phyloP scores from a whole-genome alignment of 2,797 vertebrate species.

The Acanthopagrus latus region DNA sequence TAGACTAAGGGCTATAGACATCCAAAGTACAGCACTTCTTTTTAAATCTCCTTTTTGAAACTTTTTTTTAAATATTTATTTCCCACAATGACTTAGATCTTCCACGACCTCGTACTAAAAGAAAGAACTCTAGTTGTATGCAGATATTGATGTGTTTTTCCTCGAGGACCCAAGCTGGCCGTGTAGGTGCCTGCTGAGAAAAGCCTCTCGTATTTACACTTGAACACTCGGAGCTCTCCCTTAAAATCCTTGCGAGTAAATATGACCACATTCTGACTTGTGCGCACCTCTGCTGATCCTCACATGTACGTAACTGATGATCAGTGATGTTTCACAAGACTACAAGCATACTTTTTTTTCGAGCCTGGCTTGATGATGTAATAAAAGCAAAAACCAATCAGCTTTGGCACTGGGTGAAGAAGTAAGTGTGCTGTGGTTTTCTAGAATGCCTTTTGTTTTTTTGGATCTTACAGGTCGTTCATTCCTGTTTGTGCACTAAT shows the following conservation, averaged over 20 bases:
- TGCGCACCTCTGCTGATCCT: constrained; percentile 4
- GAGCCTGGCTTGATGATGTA: constrained; percentile 16
- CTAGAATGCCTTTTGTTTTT: constrained; percentile 41
- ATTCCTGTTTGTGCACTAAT: constrained; percentile 34
- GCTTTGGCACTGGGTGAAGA: constrained; percentile 79
- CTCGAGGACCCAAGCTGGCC: constrained; percentile 54
- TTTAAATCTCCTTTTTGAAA: constrained; percentile 69
- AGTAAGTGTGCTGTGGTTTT: constrained; percentile 69
- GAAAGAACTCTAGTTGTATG: constrained; percentile 71
- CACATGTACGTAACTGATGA: constrained; percentile 14
- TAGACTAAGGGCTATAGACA: constrained; percentile 87
- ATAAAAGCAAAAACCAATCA: constrained; percentile 64
- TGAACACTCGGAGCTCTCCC: constrained; percentile 44
- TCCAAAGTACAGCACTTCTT: constrained; percentile 85
- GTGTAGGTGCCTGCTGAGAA: constrained; percentile 64
- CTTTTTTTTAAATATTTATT: constrained; percentile 45
- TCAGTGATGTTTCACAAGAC: constrained; percentile 29
- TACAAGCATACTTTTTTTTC: neutral
- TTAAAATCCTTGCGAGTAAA: constrained; percentile 35
- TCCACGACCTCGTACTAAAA: constrained; percentile 68
- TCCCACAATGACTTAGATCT: constrained; percentile 65
- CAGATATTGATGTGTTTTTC: constrained; percentile 54
- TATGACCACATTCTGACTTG: constrained; percentile 9
- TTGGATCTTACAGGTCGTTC: constrained; percentile 26
- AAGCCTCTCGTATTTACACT: constrained; percentile 77